Evolutionary conservation across 2,113 vertebrate genomes (phyloP).

Genomic region (Penelope pileata): DNA sequence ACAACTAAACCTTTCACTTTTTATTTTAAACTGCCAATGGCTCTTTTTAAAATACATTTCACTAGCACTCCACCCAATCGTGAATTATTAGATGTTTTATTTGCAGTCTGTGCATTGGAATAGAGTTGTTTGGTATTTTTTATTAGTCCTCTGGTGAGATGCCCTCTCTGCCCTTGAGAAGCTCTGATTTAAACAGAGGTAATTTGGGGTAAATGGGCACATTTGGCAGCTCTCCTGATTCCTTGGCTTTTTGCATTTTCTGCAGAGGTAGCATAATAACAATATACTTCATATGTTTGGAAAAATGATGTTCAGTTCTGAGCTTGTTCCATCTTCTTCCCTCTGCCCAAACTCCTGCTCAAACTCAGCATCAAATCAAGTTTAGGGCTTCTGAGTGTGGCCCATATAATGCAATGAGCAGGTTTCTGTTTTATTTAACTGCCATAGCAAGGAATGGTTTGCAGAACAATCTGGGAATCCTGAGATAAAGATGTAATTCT

Average conservation of each 20-base stretch:
- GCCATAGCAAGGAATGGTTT: background rate
- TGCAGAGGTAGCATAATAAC: background rate
- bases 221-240: slow-evolving; percentile 27
- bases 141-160: slow-evolving; percentile 21
- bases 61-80: background rate
- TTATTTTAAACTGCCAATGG: slow-evolving; percentile 1
- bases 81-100: slow-evolving; percentile 30
- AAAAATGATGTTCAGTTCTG: background rate
- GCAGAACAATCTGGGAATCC: background rate
- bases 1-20: background rate
- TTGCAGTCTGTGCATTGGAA: slow-evolving; percentile 8
- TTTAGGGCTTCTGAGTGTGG: background rate
- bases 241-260: slow-evolving; percentile 15
- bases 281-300: background rate
- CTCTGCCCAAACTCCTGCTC: background rate
- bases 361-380: background rate
- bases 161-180: slow-evolving; percentile 11
- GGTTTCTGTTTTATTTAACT: background rate
- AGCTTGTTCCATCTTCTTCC: background rate
- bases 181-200: slow-evolving; percentile 20
- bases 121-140: slow-evolving; percentile 4
- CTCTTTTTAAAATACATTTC: slow-evolving; percentile 15
- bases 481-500: background rate
- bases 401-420: background rate
- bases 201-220: background rate